Base-by-base conservation (phyloP, 2,113 vertebrate species). In the Periophthalmus modestus region DNA sequence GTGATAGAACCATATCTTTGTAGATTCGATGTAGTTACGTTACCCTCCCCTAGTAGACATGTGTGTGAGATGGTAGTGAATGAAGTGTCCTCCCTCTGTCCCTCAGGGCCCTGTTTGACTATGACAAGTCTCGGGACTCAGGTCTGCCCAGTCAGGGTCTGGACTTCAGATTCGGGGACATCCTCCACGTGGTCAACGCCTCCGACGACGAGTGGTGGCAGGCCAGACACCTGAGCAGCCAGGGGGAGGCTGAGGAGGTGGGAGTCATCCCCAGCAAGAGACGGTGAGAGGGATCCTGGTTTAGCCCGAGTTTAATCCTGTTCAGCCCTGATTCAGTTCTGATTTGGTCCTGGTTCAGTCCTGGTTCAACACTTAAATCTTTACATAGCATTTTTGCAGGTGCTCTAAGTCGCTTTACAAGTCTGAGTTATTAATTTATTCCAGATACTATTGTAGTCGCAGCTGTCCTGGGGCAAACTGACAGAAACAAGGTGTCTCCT, bases 141-240 rank as follows among this genome's bases (percentile, higher is more conserved):
- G 98, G 98, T 1, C 95, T 99, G 50, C 97, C 98, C 66, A 98
- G 97, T 75, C 98, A 99, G 90, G 98, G 97, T 5, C 95, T 99
- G 12, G 95, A 97, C 89, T 99, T 99, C 58, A 96, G 93, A 76
- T 98, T 97, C 0, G 98, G 98, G 23, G 97, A 99, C 81, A 97
- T 99, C 85, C 95, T 99, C n/a, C 98, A 99, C 0, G 98, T 99
- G 61, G 97, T 99, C 85, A 98, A 99, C 0, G 97, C 97, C 61
- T 98, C 98, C 0, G 98, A 99, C 0, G 98, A 99, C 43, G 98
- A 99, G 78, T 99, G 98, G 98, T 99, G 98, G 98, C 98, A 99
- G 85, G 98, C 98, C 0, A 89, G 96, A 19, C 95, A 97, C 71
- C 95, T 97, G 87, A 95, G 91, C 0, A 81, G 93, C 11, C 94